phyloP scores from a whole-genome alignment of 1,140 invertebrate genomes.

The Tachypleus tridentatus region DNA sequence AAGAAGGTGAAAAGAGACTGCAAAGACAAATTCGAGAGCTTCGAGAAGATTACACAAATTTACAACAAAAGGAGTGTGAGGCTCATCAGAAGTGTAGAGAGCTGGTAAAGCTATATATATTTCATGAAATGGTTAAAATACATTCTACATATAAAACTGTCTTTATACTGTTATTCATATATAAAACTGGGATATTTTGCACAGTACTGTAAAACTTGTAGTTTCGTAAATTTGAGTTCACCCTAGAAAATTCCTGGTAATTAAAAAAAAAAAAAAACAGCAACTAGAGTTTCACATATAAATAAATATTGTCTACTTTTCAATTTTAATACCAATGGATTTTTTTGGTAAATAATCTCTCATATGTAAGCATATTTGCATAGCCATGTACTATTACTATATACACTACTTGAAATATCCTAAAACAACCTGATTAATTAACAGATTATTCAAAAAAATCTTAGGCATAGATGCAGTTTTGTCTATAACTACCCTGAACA shows the following conservation, averaged over 20 bases:
- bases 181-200: not conserved
- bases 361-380: too few species aligned
- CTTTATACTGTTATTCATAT: conserved; percentile 8
- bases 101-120: conserved; percentile 26
- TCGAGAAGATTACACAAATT: conserved; percentile 53
- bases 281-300: not conserved
- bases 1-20: conserved; percentile 59
- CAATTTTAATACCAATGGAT: too few species aligned
- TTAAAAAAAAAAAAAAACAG: not conserved
- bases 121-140: not conserved
- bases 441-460: too few species aligned
- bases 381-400: too few species aligned
- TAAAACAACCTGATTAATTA: too few species aligned
- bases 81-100: conserved; percentile 44
- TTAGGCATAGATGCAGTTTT: too few species aligned
- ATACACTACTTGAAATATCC: too few species aligned
- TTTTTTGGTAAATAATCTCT: too few species aligned
- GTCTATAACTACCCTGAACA: too few species aligned
- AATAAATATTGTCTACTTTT: not conserved
- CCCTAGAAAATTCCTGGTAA: not conserved
- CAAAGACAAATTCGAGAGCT: conserved; percentile 54
- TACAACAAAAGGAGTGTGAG: conserved; percentile 55
- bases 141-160: not conserved
- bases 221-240: not conserved
- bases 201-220: not conserved